These are phyloP conservation scores for Cetonia aurata DNA, from an alignment of 2,888 invertebrate genomes.

Conservation along the genomic window DNA sequence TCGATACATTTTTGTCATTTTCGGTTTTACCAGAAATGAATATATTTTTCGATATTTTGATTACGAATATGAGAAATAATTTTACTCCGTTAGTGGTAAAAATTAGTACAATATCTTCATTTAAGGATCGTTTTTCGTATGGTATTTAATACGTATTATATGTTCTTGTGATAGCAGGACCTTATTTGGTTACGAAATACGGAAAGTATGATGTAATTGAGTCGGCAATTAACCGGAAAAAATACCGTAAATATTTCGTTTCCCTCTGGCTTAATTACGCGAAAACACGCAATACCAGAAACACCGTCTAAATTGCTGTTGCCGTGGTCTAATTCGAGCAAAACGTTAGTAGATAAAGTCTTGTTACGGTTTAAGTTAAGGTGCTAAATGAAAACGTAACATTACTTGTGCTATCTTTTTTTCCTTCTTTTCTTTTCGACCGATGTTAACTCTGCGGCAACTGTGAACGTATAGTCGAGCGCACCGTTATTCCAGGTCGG, in stretches of 20 bases:
- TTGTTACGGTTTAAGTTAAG: constrained; percentile 17
- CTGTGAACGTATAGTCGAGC: neutral
- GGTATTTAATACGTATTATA: neutral
- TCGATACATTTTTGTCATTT: too few species aligned
- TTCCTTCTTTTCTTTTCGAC: too few species aligned
- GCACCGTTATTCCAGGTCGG: neutral
- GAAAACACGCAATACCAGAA: constrained; percentile 17
- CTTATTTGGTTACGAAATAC: neutral
- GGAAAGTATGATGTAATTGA: neutral
- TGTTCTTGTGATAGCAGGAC: neutral
- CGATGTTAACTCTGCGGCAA: neutral
- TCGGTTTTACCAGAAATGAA: too few species aligned
- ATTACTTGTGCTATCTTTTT: too few species aligned
- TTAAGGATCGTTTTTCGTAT: too few species aligned
- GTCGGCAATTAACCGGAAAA: constrained; percentile 17
- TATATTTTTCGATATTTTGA: too few species aligned
- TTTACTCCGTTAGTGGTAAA: too few species aligned
- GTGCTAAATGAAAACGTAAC: neutral
- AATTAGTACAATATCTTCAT: too few species aligned
- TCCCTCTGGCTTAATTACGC: constrained; percentile 25
- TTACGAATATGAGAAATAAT: too few species aligned
- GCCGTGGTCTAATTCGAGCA: constrained; percentile 20
- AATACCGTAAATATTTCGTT: constrained; percentile 22
- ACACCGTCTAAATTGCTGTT: neutral
- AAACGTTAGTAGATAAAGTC: neutral